phyloP scores from a whole-genome alignment of 1,140 invertebrate species.

The Drosophila ogumai region DNA sequence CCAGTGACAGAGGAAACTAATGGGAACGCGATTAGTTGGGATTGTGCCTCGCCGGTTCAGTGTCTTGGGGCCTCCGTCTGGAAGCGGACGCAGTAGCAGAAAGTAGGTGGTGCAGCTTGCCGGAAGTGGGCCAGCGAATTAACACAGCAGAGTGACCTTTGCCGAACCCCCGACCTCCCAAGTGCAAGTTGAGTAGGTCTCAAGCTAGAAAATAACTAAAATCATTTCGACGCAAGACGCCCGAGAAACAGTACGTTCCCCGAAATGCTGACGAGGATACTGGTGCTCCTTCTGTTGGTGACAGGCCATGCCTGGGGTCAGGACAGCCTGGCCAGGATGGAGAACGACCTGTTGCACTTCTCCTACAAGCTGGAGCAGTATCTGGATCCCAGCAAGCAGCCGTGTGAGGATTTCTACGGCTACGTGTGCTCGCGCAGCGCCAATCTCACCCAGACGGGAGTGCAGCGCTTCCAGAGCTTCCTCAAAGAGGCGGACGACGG shows the following conservation, averaged over 20 bases:
- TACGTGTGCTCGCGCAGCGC: conserved; percentile 68
- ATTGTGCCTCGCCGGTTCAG: conserved; percentile 31
- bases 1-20: conserved; percentile 27
- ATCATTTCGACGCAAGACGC: conserved; percentile 24
- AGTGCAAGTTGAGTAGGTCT: neutral
- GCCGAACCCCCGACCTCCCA: conserved; percentile 7
- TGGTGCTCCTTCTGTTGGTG: conserved; percentile 26
- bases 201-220: conserved; percentile 2
- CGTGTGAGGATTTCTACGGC: conserved; percentile 75
- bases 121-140: conserved; percentile 51
- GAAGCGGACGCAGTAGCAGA: conserved; percentile 24
- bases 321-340: conserved; percentile 21
- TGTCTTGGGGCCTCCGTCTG: conserved; percentile 32
- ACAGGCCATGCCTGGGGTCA: neutral
- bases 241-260: conserved; percentile 3
- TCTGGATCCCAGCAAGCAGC: conserved; percentile 52
- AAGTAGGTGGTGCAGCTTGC: conserved; percentile 15
- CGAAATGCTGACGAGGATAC: conserved; percentile 33
- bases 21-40: conserved; percentile 65
- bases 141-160: conserved; percentile 21
- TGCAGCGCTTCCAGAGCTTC: conserved; percentile 68
- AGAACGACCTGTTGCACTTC: conserved; percentile 68
- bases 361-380: conserved; percentile 67
- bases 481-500: conserved; percentile 41
- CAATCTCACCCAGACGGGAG: conserved; percentile 55